Evolutionary conservation across 2,888 invertebrate genomes (phyloP), one percentile per base, ranked within the genome.

Genomic region (Tortrix viridana): DNA sequence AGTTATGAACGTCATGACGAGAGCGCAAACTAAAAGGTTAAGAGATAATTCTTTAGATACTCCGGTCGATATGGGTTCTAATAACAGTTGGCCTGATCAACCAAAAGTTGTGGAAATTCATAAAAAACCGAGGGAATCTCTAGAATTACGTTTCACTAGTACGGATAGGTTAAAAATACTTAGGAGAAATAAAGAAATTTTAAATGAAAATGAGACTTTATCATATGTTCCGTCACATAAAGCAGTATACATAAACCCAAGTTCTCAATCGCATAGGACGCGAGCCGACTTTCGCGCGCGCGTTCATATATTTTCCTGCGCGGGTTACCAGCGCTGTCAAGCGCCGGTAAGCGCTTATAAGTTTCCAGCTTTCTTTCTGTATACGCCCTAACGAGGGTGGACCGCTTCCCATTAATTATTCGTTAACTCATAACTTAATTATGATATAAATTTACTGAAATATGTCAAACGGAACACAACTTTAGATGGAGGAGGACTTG

Each of bases 101-200:
- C 67, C 63, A 26, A 66, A 44, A 61, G 48, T 69, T 47, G 57
- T 67, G n/a, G 57, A 41, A n/a, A 63, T 44, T 38, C 20, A 56
- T 60, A 66, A 43, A n/a, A 67, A 59, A 60, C 65, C 66, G 22
- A 60, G 19, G n/a, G 44, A 63, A 46, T 59, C 57, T 9, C 20
- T 66, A 19, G 58, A 63, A 59, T 23, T 67, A 52, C 19, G 7
- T 26, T 48, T 56, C 20, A 38, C 47, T 19, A 38, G 43, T 52
- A 37, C 37, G 26, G 48, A 56, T n/a, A 32, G 53, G 9, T 47
- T 56, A 65, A 14, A 41, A 9, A 52, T 52, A 14, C 19, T 38
- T 22, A 38, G 43, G 19, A 55, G 26, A 56, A 23, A 46, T 46
- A 23, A 14, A 22, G 20, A 18, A 18, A 57, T 60, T 47, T 43